A percentile compares a stretch with the other conserved stretches of the same genome.
Conservation (phyloP, 2,888 invertebrate species). For the Diabrotica balteata region DNA sequence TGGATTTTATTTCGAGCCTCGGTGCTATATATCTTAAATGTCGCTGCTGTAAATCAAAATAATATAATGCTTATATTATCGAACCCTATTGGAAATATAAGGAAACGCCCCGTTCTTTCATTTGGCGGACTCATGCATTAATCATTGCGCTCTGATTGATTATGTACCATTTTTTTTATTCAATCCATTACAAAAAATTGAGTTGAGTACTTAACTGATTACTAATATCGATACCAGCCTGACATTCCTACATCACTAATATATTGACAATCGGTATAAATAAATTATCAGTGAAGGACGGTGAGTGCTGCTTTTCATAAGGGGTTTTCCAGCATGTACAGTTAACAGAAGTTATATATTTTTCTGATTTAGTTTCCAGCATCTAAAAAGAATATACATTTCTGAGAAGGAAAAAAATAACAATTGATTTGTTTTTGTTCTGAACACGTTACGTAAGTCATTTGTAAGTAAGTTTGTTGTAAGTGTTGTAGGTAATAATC, state of each 20-base stretch:
- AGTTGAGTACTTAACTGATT: background rate
- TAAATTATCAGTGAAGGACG: background rate
- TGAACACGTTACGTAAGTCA: no score
- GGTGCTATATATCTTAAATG: conserved; percentile 46
- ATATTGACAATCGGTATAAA: no score
- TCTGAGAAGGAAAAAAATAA: no score
- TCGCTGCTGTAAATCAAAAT: conserved; percentile 50
- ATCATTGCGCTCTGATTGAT: conserved; percentile 25
- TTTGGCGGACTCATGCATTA: conserved; percentile 23
- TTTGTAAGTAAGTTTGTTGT: no score
- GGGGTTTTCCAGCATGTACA: no score
- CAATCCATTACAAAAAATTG: background rate
- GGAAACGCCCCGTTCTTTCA: conserved; percentile 37
- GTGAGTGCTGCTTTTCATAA: no score
- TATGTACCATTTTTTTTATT: conserved; percentile 6
- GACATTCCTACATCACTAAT: no score
- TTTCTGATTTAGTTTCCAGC: no score
- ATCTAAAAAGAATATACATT: no score
- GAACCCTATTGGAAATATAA: conserved; percentile 44
- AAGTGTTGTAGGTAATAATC: no score
- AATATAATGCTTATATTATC: conserved; percentile 53
- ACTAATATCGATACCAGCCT: background rate
- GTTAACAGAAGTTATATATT: no score
- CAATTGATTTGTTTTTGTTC: no score
- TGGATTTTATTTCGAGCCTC: conserved; percentile 48